Base-by-base conservation (phyloP, 2,113 vertebrate species). In the Muntiacus reevesi region DNA sequence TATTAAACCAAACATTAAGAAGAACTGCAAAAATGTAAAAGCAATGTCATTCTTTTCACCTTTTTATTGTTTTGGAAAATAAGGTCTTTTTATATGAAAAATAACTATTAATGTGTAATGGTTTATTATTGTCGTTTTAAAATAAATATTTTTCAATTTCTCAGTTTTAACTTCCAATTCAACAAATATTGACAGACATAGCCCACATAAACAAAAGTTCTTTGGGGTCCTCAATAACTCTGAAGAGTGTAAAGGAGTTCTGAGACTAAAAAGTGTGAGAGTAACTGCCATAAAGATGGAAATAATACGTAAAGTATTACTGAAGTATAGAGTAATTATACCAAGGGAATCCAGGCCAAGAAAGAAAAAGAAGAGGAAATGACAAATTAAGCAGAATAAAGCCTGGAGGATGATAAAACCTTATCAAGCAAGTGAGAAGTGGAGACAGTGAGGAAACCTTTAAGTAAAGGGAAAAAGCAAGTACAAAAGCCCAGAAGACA, bases 71-170 rank as follows among this genome's bases (percentile, higher is more conserved):
- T 82, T 74, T n/a, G 36, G 87, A 71, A 85, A 89, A 47, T 79
- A 67, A 92, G 12, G 52, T 27, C 14, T 90, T 74, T 79, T 89
- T 79, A 83, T 59, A 82, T 87, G 40, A 87, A 93, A 97, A 94
- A 57, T 55, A 79, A 85, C 79, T 25, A 5, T 86, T 91, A 85
- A 92, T 2, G 4, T 74, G 7, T 36, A 40, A 40, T 23, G 19
- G 25, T n/a, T 91, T 89, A 89, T 74, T 84, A 89, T 21, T 87
- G 5, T 78, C 40, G 19, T 50, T 97, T 94, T 52, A 76, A 89
- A 83, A 52, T 60, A 81, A 59, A 64, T 81, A 88, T 64, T 87
- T 92, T 64, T n/a, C n/a, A 67, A 50, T 27, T 55, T 81, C 33
- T 88, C 52, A 71, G 23, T 87, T 86, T 89, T n/a, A 36, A 91